phyloP scores from a whole-genome alignment of 2,888 invertebrate genomes.

The Erebia ligea region DNA sequence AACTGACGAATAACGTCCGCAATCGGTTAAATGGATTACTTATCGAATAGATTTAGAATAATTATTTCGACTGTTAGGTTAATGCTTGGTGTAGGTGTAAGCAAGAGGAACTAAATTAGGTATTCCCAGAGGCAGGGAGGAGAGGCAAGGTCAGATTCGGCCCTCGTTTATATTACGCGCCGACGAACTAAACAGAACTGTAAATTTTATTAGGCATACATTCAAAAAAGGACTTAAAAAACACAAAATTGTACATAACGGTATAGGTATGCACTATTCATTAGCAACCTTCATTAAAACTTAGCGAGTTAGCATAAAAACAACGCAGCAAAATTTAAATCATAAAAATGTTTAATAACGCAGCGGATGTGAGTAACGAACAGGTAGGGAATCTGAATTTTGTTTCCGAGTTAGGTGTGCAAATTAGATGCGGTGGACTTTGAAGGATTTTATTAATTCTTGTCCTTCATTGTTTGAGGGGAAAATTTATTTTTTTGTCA shows the following conservation, averaged over 20 bases:
- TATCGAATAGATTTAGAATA: no score
- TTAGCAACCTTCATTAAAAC: constrained; percentile 17
- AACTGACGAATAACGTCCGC: no score
- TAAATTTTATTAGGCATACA: no score
- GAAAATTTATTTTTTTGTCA: neutral
- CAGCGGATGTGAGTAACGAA: neutral
- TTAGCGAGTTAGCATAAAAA: constrained; percentile 4
- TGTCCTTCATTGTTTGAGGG: neutral
- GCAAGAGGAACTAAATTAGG: no score
- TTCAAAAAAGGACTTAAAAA: neutral
- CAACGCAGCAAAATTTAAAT: neutral
- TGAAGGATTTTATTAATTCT: constrained; percentile 7
- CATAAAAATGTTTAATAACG: constrained; percentile 6
- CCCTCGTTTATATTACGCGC: no score
- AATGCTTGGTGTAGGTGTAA: no score
- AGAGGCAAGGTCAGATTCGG: no score
- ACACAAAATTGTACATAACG: neutral
- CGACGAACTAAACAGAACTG: no score
- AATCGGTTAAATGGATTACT: no score
- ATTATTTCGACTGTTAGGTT: no score
- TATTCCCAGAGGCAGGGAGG: no score
- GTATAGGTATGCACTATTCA: neutral
- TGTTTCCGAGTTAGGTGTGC: neutral
- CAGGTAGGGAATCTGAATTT: constrained; percentile 4
- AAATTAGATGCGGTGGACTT: constrained; percentile 6